A percentile compares a stretch with the other conserved stretches of the same genome.
phyloP scores from a whole-genome alignment of 2,888 invertebrate species.

The Cacoxenus indagator region DNA sequence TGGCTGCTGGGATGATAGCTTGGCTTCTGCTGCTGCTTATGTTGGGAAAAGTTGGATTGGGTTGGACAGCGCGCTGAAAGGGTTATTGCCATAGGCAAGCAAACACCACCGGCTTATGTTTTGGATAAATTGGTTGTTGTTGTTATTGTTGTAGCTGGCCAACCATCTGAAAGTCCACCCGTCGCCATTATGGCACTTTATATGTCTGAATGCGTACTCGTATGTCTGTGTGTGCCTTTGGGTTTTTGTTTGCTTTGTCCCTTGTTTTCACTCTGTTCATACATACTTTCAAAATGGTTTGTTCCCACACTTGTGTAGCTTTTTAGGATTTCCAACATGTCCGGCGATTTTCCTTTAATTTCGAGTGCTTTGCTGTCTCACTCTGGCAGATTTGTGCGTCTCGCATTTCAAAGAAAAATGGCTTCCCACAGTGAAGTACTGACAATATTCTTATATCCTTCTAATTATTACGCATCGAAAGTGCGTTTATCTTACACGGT shows the following conservation, averaged over 20 bases:
- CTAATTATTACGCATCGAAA: too few relatives aligned
- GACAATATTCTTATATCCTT: too few relatives aligned
- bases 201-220: constrained; percentile 23
- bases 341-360: neutral
- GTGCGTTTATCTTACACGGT: too few relatives aligned
- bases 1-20: neutral
- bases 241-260: neutral
- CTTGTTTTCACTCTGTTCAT: neutral
- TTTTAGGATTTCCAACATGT: constrained; percentile 11
- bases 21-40: neutral
- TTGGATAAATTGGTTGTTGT: constrained; percentile 9
- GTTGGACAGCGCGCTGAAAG: constrained; percentile 48
- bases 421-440: neutral
- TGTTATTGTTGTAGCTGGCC: constrained; percentile 35
- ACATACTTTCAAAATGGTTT: neutral
- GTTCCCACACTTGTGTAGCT: neutral
- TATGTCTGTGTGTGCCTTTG: constrained; percentile 28
- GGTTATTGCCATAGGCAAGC: constrained; percentile 64
- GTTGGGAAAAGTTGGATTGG: constrained; percentile 1
- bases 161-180: constrained; percentile 55
- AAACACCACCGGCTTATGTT: constrained; percentile 63
- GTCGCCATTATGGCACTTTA: constrained; percentile 42
- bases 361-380: neutral
- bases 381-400: neutral
- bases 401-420: neutral